These are phyloP conservation scores for Neotoma lepida DNA, from an alignment of 2,113 vertebrate species.

Conservation along the genomic window DNA sequence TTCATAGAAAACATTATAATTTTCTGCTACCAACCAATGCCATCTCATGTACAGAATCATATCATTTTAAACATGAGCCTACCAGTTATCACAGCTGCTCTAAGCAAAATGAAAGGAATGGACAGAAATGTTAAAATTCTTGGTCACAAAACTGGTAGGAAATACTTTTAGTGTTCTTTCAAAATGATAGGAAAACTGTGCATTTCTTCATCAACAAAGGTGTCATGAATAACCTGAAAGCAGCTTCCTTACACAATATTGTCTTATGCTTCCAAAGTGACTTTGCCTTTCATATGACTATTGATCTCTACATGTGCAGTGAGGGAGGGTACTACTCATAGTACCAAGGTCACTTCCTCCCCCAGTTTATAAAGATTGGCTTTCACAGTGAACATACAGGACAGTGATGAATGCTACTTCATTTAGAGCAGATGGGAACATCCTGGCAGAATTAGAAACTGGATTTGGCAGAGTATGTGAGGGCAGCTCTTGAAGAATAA, in stretches of 20 bases:
- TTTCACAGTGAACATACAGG: slow-evolving; percentile 45
- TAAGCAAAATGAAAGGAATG: slow-evolving; percentile 45
- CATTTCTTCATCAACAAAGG: slow-evolving; percentile 7
- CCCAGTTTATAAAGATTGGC: slow-evolving; percentile 51
- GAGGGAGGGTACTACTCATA: not conserved
- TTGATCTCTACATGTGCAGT: not conserved
- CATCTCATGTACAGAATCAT: not conserved
- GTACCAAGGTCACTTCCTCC: slow-evolving; percentile 61
- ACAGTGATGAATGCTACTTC: slow-evolving; percentile 66
- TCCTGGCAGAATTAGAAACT: slow-evolving; percentile 67
- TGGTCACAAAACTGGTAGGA: slow-evolving; percentile 25
- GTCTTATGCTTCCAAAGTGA: slow-evolving; percentile 26
- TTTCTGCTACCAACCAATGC: not conserved
- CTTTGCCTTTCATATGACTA: slow-evolving; percentile 36
- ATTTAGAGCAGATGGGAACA: slow-evolving; percentile 71
- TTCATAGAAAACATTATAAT: slow-evolving; percentile 27
- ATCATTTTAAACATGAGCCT: slow-evolving; percentile 35
- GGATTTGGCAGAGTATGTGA: slow-evolving; percentile 62
- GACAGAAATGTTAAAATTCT: slow-evolving; percentile 40
- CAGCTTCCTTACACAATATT: slow-evolving; percentile 11
- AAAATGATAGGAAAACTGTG: slow-evolving; percentile 27
- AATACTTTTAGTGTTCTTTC: slow-evolving; percentile 35
- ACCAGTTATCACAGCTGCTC: not conserved
- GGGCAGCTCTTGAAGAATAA: slow-evolving; percentile 64
- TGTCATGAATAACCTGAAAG: not conserved